These are phyloP conservation scores for Cybosia mesomella DNA, from an alignment of 2,888 invertebrate genomes.

Conservation along the genomic window DNA sequence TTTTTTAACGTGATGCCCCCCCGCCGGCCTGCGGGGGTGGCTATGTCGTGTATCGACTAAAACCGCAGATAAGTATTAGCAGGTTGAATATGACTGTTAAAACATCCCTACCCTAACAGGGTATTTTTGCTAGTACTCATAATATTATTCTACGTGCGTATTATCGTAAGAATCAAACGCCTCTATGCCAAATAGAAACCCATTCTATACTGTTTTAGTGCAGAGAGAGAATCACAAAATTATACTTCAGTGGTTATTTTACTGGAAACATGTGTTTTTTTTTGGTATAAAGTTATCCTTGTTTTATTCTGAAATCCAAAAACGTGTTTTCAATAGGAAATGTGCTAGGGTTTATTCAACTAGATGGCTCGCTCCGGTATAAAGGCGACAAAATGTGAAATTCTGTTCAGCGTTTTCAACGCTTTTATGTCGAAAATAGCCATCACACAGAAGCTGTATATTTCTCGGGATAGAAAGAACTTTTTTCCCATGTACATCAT, in stretches of 20 bases:
- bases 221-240: not conserved
- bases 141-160: not conserved
- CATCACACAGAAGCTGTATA: not conserved
- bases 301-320: slow-evolving; percentile 1
- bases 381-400: not conserved
- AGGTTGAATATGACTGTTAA: no score
- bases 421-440: not conserved
- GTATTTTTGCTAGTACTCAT: no score
- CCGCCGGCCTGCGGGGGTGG: no score
- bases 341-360: not conserved
- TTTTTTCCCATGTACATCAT: not conserved
- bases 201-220: not conserved
- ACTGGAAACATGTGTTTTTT: not conserved
- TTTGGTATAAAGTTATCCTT: not conserved
- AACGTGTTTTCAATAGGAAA: not conserved
- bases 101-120: no score
- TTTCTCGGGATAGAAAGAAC: not conserved
- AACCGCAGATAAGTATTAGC: no score
- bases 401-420: not conserved
- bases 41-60: no score
- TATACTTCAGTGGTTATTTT: not conserved
- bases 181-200: not conserved
- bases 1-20: no score
- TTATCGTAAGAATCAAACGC: not conserved
- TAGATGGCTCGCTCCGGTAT: not conserved